These are phyloP conservation scores for Agriotes lineatus DNA, from an alignment of 2,888 invertebrate genomes.

Conservation along the genomic window DNA sequence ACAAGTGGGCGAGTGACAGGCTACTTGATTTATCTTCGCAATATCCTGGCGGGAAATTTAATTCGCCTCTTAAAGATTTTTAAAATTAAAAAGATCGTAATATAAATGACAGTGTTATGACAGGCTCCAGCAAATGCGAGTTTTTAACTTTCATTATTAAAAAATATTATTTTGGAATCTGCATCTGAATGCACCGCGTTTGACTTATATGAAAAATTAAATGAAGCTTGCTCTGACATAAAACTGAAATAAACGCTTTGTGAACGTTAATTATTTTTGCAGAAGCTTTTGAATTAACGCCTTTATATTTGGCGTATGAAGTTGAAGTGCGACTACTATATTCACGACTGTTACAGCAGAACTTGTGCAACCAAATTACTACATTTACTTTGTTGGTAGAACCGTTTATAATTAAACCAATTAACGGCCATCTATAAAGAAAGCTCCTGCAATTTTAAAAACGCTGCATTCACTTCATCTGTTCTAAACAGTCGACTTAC, in stretches of 20 bases:
- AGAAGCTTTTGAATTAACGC: constrained; percentile 43
- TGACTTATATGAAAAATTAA: constrained; percentile 51
- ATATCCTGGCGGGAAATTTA: constrained; percentile 63
- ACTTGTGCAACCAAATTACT: neutral
- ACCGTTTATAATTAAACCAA: constrained; percentile 1
- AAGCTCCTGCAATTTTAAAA: too few species aligned
- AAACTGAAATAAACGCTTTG: constrained; percentile 47
- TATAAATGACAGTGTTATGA: constrained; percentile 64
- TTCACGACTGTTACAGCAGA: constrained; percentile 15
- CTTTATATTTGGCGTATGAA: constrained; percentile 34
- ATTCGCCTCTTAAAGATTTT: constrained; percentile 62
- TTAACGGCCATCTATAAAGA: neutral
- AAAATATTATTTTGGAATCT: constrained; percentile 61
- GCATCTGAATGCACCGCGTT: constrained; percentile 58
- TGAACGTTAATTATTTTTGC: constrained; percentile 48
- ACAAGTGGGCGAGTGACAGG: constrained; percentile 60
- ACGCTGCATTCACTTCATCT: too few species aligned
- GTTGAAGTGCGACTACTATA: constrained; percentile 24
- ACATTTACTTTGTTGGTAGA: neutral
- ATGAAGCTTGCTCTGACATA: constrained; percentile 47
- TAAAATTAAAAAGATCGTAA: constrained; percentile 63
- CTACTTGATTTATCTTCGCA: constrained; percentile 62
- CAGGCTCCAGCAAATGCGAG: constrained; percentile 55
- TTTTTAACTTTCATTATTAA: constrained; percentile 63
- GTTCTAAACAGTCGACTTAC: too few species aligned